Base-by-base conservation (phyloP, 2,797 vertebrate genomes). In the Peromyscus aztecus region DNA sequence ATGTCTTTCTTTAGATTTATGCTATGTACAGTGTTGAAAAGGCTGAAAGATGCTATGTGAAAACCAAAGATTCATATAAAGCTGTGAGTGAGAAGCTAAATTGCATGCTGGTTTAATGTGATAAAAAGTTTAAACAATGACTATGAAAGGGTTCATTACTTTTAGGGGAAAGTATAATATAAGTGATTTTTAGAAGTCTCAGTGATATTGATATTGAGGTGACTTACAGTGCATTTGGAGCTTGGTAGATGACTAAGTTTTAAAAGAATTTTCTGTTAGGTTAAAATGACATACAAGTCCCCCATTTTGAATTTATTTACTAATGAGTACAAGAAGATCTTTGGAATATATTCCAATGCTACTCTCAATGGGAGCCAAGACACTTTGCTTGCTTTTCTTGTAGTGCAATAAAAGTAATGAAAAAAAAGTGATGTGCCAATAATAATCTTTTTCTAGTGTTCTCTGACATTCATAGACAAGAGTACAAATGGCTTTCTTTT, bases 1-100 rank as follows among this genome's bases (percentile, higher is more conserved):
- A 63, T 91, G 46, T 59, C 31, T 97, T 88, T 90, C 55, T 96
- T 96, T 77, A 91, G 3, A 46, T 82, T 88, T 67, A 55, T 82
- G 17, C 90, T 83, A 86, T 57, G 29, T 82, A 19, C 4, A 84
- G 19, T 76, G 21, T 13, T 24, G 16, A 90, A 65, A 27, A 14
- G 10, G 11, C 69, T 63, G 27, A 63, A 49, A 81, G 37, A 4
- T 57, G 8, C 29, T 63, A 0, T 69, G 40, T 89, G 27, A 90
- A 90, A 83, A 94, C 19, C 90, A 89, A 93, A 89, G 34, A 89
- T 86, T 87, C 37, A 57, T 81, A 1, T 85, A 93, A 75, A 13
- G 49, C 19, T 55, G 43, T 65, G 4, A 49, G 87, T 87, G 23
- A 23, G 76, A 95, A 81, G 27, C 40, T 86, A 90, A 90, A 95